Conservation (phyloP, 2,797 vertebrate genomes). For the Enteromius radiatus region DNA sequence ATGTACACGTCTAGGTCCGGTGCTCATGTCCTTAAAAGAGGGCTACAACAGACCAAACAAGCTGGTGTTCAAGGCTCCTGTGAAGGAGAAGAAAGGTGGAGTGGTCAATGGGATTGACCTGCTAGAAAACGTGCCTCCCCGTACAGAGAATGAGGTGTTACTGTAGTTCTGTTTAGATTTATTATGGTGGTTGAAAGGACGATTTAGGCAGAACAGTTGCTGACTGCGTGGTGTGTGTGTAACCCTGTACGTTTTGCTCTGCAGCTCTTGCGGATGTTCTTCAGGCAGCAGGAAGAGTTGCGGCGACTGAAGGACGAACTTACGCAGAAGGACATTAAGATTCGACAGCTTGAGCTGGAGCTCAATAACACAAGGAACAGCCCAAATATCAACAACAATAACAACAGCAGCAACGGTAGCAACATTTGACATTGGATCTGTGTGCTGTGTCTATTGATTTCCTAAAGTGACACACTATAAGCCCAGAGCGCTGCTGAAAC, state of each 20-base stretch:
- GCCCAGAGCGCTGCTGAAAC: conserved; percentile 56
- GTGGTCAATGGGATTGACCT: conserved; percentile 97
- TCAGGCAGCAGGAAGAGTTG: conserved; percentile 96
- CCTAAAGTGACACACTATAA: conserved; percentile 55
- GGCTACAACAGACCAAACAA: conserved; percentile 89
- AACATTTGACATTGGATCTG: conserved; percentile 79
- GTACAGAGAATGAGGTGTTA: conserved; percentile 94
- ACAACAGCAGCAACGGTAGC: conserved; percentile 66
- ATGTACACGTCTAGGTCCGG: conserved; percentile 82
- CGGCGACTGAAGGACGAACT: conserved; percentile 92
- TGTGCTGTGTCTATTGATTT: conserved; percentile 60
- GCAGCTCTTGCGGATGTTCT: conserved; percentile 97
- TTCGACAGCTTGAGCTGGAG: conserved; percentile 96
- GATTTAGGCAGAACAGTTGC: neutral
- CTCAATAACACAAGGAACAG: conserved; percentile 94
- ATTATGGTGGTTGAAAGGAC: neutral
- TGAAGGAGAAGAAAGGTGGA: conserved; percentile 90
- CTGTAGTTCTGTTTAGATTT: neutral
- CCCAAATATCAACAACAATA: conserved; percentile 74
- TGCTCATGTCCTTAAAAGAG: conserved; percentile 95
- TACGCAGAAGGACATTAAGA: conserved; percentile 88
- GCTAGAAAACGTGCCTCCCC: conserved; percentile 93
- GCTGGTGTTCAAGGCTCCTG: conserved; percentile 91
- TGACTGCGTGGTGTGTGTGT: neutral
- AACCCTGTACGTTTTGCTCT: conserved; percentile 17